Base-by-base conservation (phyloP, 1,140 invertebrate genomes). In the Drosophila kikkawai region DNA sequence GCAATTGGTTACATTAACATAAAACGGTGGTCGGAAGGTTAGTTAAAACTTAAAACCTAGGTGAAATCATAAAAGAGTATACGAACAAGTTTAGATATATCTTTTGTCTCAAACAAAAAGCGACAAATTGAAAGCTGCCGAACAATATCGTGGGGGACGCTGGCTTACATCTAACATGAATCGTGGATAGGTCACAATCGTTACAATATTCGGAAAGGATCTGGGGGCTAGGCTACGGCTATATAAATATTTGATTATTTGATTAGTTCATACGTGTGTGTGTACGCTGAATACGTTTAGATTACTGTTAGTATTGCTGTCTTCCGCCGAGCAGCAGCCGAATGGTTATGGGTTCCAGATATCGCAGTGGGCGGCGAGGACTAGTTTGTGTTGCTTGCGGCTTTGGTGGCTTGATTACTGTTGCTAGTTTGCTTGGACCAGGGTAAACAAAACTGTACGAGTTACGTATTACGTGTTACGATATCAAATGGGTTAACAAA, bases 221-320 rank as follows among this genome's bases (percentile, higher is more conserved):
- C 60, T 39, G 41, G 70, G 70, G 61, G 81, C 73, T 76, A 73
- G 57, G 68, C 78, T 84, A 80, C 74, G 70, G 74, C 82, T 91
- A 88, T 82, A 91, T 91, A 83, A 79, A 79, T 78, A 78, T 44
- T 85, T 80, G 84, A 80, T 88, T 87, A 86, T 61, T 82, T 65
- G 75, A 82, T 87, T 91, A 91, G 65, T 79, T 90, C 44, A 57
- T 73, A 71, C 51, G 17, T 48, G 56, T 70, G 56, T 79, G 50
- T 75, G 66, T 84, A 88, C 65, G 75, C 56, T 86, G 74, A 75
- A 91, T 91, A 91, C 70, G 88, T 87, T 84, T 75, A 63, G 65
- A 80, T 45, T 77, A 73, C 67, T 74, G 70, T 68, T 74, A 57
- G 80, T 87, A 87, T 87, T 80, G 80, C 85, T 80, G 76, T 78